Conservation (phyloP, 2,113 vertebrate genomes). For the Conger conger region DNA sequence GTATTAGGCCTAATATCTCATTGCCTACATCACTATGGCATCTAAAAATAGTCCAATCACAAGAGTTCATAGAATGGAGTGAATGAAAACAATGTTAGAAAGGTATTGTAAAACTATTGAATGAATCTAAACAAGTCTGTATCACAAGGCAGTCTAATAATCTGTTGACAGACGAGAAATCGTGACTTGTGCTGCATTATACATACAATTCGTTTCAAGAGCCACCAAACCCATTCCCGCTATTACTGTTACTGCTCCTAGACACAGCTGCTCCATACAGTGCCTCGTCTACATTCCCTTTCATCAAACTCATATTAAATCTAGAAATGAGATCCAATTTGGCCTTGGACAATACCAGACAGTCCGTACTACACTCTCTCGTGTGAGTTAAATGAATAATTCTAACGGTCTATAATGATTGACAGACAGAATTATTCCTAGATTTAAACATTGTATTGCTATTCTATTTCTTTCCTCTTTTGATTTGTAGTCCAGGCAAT, state of each 20-base stretch:
- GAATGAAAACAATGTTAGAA: neutral
- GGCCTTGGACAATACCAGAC: neutral
- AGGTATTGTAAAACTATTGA: neutral
- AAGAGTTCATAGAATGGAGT: neutral
- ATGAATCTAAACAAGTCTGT: neutral
- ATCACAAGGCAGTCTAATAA: neutral
- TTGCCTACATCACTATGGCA: neutral
- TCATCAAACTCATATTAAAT: neutral
- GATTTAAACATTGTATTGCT: neutral
- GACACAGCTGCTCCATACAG: no score
- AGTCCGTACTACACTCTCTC: neutral
- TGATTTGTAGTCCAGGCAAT: neutral
- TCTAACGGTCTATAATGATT: constrained; percentile 11
- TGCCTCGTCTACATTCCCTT: neutral
- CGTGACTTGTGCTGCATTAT: neutral
- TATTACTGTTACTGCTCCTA: neutral
- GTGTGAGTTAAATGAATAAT: constrained; percentile 7
- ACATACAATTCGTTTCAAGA: neutral
- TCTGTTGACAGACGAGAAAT: neutral
- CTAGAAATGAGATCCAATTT: neutral
- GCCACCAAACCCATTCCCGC: neutral
- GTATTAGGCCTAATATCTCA: neutral
- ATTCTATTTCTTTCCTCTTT: neutral
- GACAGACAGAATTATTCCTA: neutral
- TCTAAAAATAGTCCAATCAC: neutral